Evolutionary conservation across 2,888 invertebrate species (phyloP).

Genomic region (Ophion obscuratus): DNA sequence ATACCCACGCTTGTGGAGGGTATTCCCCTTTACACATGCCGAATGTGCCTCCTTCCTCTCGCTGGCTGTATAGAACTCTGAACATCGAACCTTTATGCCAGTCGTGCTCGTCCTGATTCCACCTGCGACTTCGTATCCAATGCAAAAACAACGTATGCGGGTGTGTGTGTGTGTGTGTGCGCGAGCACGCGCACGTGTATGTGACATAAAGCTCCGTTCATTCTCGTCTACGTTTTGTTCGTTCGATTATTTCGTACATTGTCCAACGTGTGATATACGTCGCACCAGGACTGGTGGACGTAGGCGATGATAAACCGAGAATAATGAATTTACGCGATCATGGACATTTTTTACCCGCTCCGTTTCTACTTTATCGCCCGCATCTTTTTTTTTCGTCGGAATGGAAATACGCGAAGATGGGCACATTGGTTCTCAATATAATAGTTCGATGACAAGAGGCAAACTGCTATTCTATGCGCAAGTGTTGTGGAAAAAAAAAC

Average conservation of each 20-base stretch:
- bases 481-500: too few species aligned
- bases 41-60: conserved; percentile 7
- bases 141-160: conserved; percentile 19
- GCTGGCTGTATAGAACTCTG: conserved; percentile 19
- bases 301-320: neutral
- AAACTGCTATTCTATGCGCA: too few species aligned
- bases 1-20: conserved; percentile 14
- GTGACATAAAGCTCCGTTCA: conserved; percentile 18
- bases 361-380: neutral
- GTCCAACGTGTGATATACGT: conserved; percentile 12
- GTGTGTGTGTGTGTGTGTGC: neutral
- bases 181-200: neutral
- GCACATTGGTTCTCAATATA: too few species aligned
- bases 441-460: too few species aligned
- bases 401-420: too few species aligned
- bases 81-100: conserved; percentile 48
- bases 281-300: neutral
- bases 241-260: conserved; percentile 40
- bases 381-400: neutral
- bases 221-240: conserved; percentile 13
- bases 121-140: conserved; percentile 44
- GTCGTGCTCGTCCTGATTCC: conserved; percentile 44
- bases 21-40: conserved; percentile 27
- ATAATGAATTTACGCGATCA: neutral
- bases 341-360: neutral